Evolutionary conservation across 2,797 vertebrate genomes (phyloP).

Genomic region (Pangasius sanitwongsei): DNA sequence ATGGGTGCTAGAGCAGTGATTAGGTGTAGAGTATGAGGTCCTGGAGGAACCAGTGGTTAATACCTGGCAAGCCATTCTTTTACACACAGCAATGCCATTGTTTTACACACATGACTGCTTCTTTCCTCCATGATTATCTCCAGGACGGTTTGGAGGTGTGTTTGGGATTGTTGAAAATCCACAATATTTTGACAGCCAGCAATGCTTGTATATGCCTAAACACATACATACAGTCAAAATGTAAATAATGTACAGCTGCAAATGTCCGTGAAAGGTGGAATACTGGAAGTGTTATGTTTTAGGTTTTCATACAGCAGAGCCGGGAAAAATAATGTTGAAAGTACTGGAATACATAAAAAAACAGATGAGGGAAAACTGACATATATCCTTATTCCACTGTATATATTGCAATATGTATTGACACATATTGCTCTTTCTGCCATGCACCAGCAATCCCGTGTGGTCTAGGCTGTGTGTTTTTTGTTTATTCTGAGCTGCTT

Average conservation of each 20-base stretch:
- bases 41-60: background rate
- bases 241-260: too few relatives aligned
- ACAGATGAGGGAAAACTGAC: too few relatives aligned
- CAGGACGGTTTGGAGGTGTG: background rate
- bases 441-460: background rate
- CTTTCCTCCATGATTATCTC: background rate
- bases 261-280: too few relatives aligned
- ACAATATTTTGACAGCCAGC: background rate
- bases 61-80: background rate
- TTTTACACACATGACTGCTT: background rate
- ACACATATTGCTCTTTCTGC: background rate
- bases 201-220: background rate
- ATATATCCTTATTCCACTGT: too few relatives aligned
- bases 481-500: background rate
- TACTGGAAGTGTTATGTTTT: too few relatives aligned
- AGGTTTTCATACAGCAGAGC: too few relatives aligned
- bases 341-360: too few relatives aligned
- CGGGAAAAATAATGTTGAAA: too few relatives aligned
- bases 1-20: background rate
- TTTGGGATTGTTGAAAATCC: background rate
- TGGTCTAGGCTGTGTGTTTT: background rate
- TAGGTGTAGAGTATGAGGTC: background rate
- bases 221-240: background rate
- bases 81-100: background rate
- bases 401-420: too few relatives aligned